Evolutionary conservation across 1,140 invertebrate species (phyloP), one percentile per base, ranked within the genome.

Genomic region (Bombyx mandarina): DNA sequence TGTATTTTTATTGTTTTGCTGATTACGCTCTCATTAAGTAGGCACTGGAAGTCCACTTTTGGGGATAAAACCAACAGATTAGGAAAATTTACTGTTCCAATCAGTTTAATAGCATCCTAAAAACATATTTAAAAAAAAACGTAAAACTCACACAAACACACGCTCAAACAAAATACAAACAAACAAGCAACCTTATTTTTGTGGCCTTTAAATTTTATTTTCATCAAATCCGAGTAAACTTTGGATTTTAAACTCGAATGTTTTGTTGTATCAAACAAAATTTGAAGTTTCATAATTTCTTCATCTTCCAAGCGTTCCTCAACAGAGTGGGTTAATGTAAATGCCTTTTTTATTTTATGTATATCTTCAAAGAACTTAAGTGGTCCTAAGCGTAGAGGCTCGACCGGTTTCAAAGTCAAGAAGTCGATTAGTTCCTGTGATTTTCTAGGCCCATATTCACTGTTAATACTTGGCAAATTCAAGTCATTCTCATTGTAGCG

Each of bases 351-450:
- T 43, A 86, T 82, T 72, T 79, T 85, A 66, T 82, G 63, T 54
- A 85, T 86, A 58, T 86, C 75, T 66, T 85, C 71, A 62, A 86
- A 86, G 55, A 85, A 81, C 12, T 81, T 64, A 6, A 86, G 56
- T 6, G 74, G 69, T 5, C 65, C 73, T 58, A 73, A 75, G 44
- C 73, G 66, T n/a, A 69, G 53, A 6, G 75, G 74, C 52, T 77
- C 63, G 3, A 86, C 73, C 5, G 78, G 75, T 51, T 78, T 77
- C 49, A 65, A 61, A 9, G 80, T 86, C 43, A 86, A 65, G 57
- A 67, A 85, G 56, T 86, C 82, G 45, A 84, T 76, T 59, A 82
- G 80, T 42, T 67, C 50, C 57, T 62, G 73, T 6, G 78, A 80
- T 45, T 71, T 60, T 3, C 63, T 51, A 6, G 54, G 60, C 42